phyloP scores from a whole-genome alignment of 2,888 invertebrate genomes.

The Chrysolina haemoptera region DNA sequence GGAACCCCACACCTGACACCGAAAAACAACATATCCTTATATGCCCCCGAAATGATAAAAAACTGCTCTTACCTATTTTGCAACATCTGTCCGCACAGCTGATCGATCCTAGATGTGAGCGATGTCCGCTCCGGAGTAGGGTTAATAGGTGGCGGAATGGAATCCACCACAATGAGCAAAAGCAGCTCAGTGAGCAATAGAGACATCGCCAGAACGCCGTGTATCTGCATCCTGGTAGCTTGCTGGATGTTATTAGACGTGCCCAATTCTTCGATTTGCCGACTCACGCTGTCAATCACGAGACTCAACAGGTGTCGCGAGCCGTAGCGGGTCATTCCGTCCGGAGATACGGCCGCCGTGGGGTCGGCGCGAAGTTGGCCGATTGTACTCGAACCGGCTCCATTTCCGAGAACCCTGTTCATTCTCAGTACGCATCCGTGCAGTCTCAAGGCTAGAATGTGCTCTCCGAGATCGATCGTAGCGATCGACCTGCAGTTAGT shows the following conservation, averaged over 20 bases:
- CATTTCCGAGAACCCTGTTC: slow-evolving; percentile 60
- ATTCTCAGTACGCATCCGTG: slow-evolving; percentile 63
- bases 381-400: slow-evolving; percentile 32
- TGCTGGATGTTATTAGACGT: slow-evolving; percentile 48
- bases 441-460: slow-evolving; percentile 62
- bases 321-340: slow-evolving; percentile 63
- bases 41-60: neutral
- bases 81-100: slow-evolving; percentile 65
- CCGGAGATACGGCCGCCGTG: slow-evolving; percentile 60
- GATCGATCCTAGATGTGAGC: slow-evolving; percentile 64
- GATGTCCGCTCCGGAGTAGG: slow-evolving; percentile 65
- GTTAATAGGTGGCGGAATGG: slow-evolving; percentile 67
- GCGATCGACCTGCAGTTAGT: slow-evolving; percentile 41
- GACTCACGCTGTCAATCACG: slow-evolving; percentile 70
- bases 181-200: slow-evolving; percentile 71
- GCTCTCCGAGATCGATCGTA: slow-evolving; percentile 61
- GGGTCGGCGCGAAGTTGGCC: slow-evolving; percentile 48
- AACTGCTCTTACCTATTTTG: slow-evolving; percentile 54
- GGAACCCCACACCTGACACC: neutral
- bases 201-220: slow-evolving; percentile 68
- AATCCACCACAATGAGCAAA: slow-evolving; percentile 70
- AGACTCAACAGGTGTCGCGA: slow-evolving; percentile 68
- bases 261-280: slow-evolving; percentile 69
- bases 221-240: slow-evolving; percentile 56
- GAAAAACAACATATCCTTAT: neutral